A percentile compares a stretch with the other conserved stretches of the same genome.
Conservation (phyloP, 2,888 invertebrate species). For the Chesias legatella region DNA sequence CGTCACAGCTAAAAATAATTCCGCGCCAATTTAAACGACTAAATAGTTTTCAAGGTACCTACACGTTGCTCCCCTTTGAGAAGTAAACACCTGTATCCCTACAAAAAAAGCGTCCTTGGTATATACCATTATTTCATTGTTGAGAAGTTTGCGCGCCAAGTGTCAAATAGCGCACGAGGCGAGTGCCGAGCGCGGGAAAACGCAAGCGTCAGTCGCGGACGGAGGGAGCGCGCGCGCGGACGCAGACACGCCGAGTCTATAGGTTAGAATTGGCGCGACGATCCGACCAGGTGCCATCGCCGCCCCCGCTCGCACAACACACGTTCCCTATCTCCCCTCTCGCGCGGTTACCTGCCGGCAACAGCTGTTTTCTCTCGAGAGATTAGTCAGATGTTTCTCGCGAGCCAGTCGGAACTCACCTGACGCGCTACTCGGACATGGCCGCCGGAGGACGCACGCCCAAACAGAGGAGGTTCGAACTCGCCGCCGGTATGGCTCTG, state of each 20-base stretch:
- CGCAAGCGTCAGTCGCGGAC: conserved; percentile 53
- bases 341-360: conserved; percentile 62
- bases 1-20: conserved; percentile 42
- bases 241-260: conserved; percentile 44
- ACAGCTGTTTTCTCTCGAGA: conserved; percentile 79
- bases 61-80: conserved; percentile 52
- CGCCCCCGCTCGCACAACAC: conserved; percentile 58
- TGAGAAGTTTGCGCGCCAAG: conserved; percentile 75
- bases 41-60: conserved; percentile 19
- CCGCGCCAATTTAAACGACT: conserved; percentile 30
- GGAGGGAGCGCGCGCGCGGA: conserved; percentile 58
- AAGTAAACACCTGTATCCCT: conserved; percentile 64
- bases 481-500: conserved; percentile 58
- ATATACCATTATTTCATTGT: conserved; percentile 67
- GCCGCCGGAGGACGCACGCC: conserved; percentile 74
- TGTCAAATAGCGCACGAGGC: conserved; percentile 65
- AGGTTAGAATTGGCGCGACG: conserved; percentile 78
- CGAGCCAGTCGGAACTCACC: conserved; percentile 72
- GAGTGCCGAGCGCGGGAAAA: conserved; percentile 63
- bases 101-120: conserved; percentile 75
- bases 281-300: conserved; percentile 67
- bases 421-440: conserved; percentile 62
- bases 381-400: conserved; percentile 80
- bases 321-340: conserved; percentile 43
- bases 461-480: conserved; percentile 68